Evolutionary conservation across 2,113 vertebrate species (phyloP), one percentile per base, ranked within the genome.

Genomic region (Xenopus borealis): DNA sequence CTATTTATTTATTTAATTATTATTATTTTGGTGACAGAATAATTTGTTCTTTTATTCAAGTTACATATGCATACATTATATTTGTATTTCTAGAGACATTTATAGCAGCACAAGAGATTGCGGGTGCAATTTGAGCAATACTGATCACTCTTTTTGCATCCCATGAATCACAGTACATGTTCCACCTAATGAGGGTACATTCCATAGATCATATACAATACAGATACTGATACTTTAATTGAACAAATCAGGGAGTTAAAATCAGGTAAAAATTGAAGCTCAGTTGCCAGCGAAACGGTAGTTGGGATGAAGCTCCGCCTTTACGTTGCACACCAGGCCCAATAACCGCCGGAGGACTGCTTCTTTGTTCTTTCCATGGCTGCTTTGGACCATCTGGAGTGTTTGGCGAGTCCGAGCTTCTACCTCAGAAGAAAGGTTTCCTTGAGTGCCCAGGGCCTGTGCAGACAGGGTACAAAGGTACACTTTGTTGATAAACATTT

Each of bases 361-460:
- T 44, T 75, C 72, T 17, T 75, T 75, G 50, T 75, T 68, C 57
- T 75, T 75, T 4, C 72, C 72, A 62, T 75, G 72, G 23, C 84
- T 86, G 72, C 81, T 84, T 68, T 84, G 88, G 83, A 91, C 88
- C 33, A 81, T 83, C 74, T 91, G 89, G 10, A 91, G 82, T 53
- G 88, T 87, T 66, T 80, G 81, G 52, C 82, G 78, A 0, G 90
- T 91, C 58, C 84, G 85, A 66, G 85, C 84, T 65, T 91, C 89
- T 70, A 91, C 86, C 53, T 90, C 87, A 0, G 86, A 81, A 0
- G 88, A 88, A 50, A 90, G 75, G 79, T 88, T 87, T 12, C 88
- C 90, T 75, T 90, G 90, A 4, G 89, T 90, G 57, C 89, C 90
- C 83, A 91, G 85, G 18, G 87, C 88, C 89, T 90, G 62, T 7